Percentiles rank a stretch among this genome's conserved stretches.
Conservation (phyloP, 2,888 invertebrate species). For the Drosophila merina region DNA sequence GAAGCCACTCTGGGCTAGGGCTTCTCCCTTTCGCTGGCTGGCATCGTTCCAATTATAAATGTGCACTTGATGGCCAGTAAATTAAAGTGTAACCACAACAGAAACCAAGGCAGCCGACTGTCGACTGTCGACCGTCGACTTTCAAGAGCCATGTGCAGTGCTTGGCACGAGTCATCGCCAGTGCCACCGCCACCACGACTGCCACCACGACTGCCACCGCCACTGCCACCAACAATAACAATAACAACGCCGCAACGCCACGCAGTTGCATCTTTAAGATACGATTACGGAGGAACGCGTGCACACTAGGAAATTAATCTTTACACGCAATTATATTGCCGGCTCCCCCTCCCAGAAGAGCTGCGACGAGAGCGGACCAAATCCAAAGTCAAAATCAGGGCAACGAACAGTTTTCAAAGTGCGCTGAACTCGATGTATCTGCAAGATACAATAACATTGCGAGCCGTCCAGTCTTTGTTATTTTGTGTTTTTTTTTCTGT, state of each 20-base stretch:
- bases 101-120: conserved; percentile 26
- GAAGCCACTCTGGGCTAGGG: conserved; percentile 12
- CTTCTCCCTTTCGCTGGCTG: conserved; percentile 36
- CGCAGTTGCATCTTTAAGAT: conserved; percentile 54
- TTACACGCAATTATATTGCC: conserved; percentile 64
- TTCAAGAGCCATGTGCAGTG: conserved; percentile 47
- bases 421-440: conserved; percentile 69
- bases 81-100: conserved; percentile 67
- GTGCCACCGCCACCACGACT: neutral
- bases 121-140: conserved; percentile 2
- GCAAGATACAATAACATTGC: conserved; percentile 60
- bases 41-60: conserved; percentile 69
- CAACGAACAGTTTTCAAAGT: conserved; percentile 68
- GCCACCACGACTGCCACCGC: neutral
- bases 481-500: conserved; percentile 10
- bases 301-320: conserved; percentile 66
- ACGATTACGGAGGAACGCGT: conserved; percentile 48
- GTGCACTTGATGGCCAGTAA: conserved; percentile 67
- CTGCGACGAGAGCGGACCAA: neutral
- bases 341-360: conserved; percentile 28
- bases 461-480: conserved; percentile 54
- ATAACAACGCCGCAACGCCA: conserved; percentile 15
- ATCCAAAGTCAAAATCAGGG: conserved; percentile 48
- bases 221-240: conserved; percentile 6
- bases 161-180: conserved; percentile 50